A percentile compares a stretch with the other conserved stretches of the same genome.
These are phyloP conservation scores for Crypturellus tataupa DNA, from an alignment of 2,797 vertebrate species.

Conservation along the genomic window DNA sequence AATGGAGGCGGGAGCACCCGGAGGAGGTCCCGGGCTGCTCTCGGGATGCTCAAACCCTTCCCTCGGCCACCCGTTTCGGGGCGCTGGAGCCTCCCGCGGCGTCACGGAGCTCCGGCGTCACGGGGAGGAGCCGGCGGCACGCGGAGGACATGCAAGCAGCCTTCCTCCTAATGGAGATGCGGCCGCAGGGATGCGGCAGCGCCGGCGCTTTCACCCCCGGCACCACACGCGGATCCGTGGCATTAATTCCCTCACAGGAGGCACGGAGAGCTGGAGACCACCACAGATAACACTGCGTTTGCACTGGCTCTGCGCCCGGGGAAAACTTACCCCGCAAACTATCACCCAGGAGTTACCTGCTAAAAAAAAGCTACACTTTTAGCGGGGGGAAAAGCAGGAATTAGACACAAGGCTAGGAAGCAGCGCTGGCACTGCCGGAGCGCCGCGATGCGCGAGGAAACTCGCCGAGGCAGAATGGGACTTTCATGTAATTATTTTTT, in stretches of 20 bases:
- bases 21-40: background rate
- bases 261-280: background rate
- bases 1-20: background rate
- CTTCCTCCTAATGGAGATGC: background rate
- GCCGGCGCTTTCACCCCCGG: too few relatives aligned
- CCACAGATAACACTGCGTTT: background rate
- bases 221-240: too few relatives aligned
- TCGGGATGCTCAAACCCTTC: background rate
- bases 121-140: background rate
- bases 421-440: too few relatives aligned
- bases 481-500: background rate
- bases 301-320: background rate
- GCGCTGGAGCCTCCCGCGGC: background rate
- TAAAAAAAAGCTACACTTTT: background rate
- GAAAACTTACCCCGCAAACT: background rate
- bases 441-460: background rate
- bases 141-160: background rate
- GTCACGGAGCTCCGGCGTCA: too few relatives aligned
- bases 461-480: fast-evolving
- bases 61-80: background rate
- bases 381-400: fast-evolving
- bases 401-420: too few relatives aligned
- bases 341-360: background rate
- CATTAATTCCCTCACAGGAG: background rate
- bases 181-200: too few relatives aligned